These are phyloP conservation scores for Psilanteris sp. DNA, from an alignment of 1,140 invertebrate species.

Conservation along the genomic window DNA sequence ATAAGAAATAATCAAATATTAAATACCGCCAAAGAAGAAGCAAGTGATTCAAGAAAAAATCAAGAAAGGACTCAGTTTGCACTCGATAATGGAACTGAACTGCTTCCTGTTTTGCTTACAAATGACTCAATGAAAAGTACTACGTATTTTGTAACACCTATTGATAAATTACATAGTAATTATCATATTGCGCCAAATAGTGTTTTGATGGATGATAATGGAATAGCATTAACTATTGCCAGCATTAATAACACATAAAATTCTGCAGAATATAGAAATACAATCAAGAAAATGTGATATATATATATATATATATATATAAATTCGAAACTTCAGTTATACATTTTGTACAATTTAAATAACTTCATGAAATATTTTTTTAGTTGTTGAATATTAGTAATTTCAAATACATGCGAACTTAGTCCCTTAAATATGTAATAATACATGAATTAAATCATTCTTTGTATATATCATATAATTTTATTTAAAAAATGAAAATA, in stretches of 20 bases:
- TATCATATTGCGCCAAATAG: slow-evolving; percentile 19
- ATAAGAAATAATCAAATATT: slow-evolving; percentile 46
- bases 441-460: too few species aligned
- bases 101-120: slow-evolving; percentile 24
- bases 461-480: too few species aligned
- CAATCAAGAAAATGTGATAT: neutral
- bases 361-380: too few species aligned
- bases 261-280: too few species aligned
- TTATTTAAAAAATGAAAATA: too few species aligned
- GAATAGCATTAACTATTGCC: slow-evolving; percentile 22
- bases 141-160: slow-evolving; percentile 17
- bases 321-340: too few species aligned
- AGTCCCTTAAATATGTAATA: too few species aligned
- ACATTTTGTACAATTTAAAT: too few species aligned
- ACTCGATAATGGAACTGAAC: neutral
- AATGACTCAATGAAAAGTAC: slow-evolving; percentile 1
- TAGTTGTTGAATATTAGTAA: too few species aligned
- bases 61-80: neutral
- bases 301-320: too few species aligned
- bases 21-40: neutral
- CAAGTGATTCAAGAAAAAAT: slow-evolving; percentile 1
- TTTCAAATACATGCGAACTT: too few species aligned
- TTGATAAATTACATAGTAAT: slow-evolving; percentile 20
- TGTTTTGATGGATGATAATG: slow-evolving; percentile 8
- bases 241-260: slow-evolving; percentile 22